Conservation (phyloP, 2,113 vertebrate species). For the Microtus montanus region DNA sequence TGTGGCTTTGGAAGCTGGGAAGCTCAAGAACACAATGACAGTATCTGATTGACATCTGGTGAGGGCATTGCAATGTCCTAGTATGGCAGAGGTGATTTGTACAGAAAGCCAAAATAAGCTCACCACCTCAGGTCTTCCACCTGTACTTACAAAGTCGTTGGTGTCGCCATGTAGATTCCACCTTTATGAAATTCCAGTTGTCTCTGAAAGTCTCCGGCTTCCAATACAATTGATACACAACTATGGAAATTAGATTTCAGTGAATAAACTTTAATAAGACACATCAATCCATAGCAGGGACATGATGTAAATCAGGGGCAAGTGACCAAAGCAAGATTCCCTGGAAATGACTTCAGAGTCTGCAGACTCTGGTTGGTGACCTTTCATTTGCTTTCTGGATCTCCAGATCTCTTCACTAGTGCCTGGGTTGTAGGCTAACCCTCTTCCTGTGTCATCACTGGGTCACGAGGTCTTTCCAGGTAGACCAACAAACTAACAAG, state of each 20-base stretch:
- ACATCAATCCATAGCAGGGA: not conserved
- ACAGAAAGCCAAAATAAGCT: too few species aligned
- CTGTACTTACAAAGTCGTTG: not conserved
- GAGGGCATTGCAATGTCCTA: too few species aligned
- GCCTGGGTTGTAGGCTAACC: not conserved
- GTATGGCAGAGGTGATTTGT: not conserved
- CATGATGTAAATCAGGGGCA: not conserved
- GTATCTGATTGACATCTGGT: not conserved
- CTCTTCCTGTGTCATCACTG: not conserved
- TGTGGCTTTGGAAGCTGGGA: not conserved
- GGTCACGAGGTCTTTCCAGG: not conserved
- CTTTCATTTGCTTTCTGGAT: not conserved
- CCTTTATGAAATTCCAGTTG: too few species aligned
- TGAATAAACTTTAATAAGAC: too few species aligned
- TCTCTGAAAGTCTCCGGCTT: too few species aligned
- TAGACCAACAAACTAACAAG: not conserved
- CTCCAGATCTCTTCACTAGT: not conserved
- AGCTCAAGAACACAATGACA: not conserved
- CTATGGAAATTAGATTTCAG: not conserved
- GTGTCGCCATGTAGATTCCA: too few species aligned
- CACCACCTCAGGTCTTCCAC: not conserved
- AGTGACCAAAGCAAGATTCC: not conserved
- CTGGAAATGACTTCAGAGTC: not conserved
- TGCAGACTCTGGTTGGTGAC: rapidly evolving
- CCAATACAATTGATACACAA: too few species aligned